These are phyloP conservation scores for Nasonia giraulti DNA, from an alignment of 1,140 invertebrate species.

Conservation along the genomic window DNA sequence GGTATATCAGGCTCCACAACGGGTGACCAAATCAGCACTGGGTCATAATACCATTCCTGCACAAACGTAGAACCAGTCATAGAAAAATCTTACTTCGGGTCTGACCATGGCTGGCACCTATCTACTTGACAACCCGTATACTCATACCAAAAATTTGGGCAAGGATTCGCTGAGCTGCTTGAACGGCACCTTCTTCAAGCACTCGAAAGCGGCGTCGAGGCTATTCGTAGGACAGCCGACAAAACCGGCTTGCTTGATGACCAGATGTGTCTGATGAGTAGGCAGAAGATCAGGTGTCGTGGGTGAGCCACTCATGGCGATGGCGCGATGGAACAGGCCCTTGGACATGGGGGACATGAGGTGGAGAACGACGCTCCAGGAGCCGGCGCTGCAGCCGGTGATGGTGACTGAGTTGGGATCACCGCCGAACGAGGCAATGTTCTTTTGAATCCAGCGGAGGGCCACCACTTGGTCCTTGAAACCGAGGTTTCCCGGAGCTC, in stretches of 20 bases:
- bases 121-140: not conserved
- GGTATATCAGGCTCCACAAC: slow-evolving; percentile 79
- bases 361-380: slow-evolving; percentile 78
- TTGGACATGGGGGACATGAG: slow-evolving; percentile 78
- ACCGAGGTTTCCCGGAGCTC: slow-evolving; percentile 81
- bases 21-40: slow-evolving; percentile 78
- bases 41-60: slow-evolving; percentile 77
- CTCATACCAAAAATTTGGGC: slow-evolving; percentile 50
- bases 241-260: slow-evolving; percentile 78
- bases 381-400: slow-evolving; percentile 82
- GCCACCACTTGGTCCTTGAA: slow-evolving; percentile 82
- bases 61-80: slow-evolving; percentile 60
- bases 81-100: too few relatives aligned
- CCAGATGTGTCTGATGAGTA: slow-evolving; percentile 75
- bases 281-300: slow-evolving; percentile 76
- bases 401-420: slow-evolving; percentile 78
- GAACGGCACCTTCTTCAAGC: slow-evolving; percentile 73
- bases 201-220: slow-evolving; percentile 76
- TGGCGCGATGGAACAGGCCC: slow-evolving; percentile 69
- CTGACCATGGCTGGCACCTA: too few relatives aligned
- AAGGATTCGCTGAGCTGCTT: slow-evolving; percentile 46
- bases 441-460: slow-evolving; percentile 78
- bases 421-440: slow-evolving; percentile 78
- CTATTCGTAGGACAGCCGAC: slow-evolving; percentile 78
- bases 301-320: slow-evolving; percentile 81